Evolutionary conservation across 2,113 vertebrate genomes (phyloP), one percentile per base, ranked within the genome.

Genomic region (Corythornis cristatus): DNA sequence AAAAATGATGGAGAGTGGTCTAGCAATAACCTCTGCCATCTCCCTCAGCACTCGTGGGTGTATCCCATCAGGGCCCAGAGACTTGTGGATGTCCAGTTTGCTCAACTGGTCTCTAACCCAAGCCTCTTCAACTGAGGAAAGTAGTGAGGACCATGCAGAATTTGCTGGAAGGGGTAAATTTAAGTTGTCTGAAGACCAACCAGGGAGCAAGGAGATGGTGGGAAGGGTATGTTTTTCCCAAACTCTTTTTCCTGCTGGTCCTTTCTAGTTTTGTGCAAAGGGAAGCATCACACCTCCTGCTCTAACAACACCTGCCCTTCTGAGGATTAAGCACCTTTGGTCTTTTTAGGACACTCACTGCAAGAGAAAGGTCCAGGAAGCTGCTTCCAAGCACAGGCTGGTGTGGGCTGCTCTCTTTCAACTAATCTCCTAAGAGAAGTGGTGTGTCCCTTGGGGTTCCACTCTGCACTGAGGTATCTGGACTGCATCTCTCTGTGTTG

Each of bases 361-460:
- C 25, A 74, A 51, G 15, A 68, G 28, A 57, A 61, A 74, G 40
- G 31, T 40, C 42, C 64, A 70, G 35, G 19, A 82, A 56, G 53
- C 4, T 0, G 0, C 43, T 50, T 64, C 56, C 2, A 1, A 64
- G 76, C 70, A 25, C 0, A 2, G 22, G 11, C 18, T 50, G 74
- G 40, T 3, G 1, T 29, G 37, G 68, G 33, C 31, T 3, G 1
- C 62, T 62, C 29, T 70, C 26, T 64, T 64, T 37, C 0, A 1
- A 62, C 62, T 31, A 81, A 7, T 26, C 51, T 74, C 21, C 43
- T 45, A 45, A 51, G 42, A 48, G 68, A 31, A 65, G 35, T 53
- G 48, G 26, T 21, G 43, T 66, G 20, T 64, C 57, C 37, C 50
- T 26, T 0, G 1, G 31, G 51, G 43, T 71, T 60, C 19, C 31